Conservation (phyloP, 2,888 invertebrate species). For the Salticus scenicus region DNA sequence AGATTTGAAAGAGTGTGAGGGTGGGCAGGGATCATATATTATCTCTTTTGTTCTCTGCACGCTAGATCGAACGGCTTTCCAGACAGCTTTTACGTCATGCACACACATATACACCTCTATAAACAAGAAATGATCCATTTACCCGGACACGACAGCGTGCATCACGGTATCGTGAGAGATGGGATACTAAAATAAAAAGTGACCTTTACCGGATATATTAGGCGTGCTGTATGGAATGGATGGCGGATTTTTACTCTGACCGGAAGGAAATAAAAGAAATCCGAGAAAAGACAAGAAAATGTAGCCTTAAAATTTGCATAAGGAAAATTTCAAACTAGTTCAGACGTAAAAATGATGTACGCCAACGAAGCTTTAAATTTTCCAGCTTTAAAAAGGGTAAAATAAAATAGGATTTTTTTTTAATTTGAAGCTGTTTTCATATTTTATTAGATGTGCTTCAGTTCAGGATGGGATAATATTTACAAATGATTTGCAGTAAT, state of each 20-base stretch:
- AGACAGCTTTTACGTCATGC: not conserved
- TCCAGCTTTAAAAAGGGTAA: too few species aligned
- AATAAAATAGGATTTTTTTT: too few species aligned
- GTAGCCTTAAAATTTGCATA: too few species aligned
- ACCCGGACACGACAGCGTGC: conserved; percentile 18
- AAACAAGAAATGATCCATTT: conserved; percentile 25
- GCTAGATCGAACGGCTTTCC: not conserved
- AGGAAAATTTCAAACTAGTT: too few species aligned
- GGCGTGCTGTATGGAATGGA: not conserved
- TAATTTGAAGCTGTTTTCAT: too few species aligned
- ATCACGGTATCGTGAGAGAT: conserved; percentile 43
- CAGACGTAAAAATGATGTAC: too few species aligned
- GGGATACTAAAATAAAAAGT: not conserved
- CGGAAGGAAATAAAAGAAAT: too few species aligned
- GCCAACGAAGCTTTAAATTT: too few species aligned
- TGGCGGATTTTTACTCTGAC: not conserved
- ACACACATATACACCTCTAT: not conserved
- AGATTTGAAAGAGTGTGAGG: not conserved
- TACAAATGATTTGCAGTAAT: too few species aligned
- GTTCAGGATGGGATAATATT: too few species aligned
- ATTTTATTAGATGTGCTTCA: too few species aligned
- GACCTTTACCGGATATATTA: not conserved
- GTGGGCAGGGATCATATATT: not conserved
- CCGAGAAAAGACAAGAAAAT: too few species aligned
- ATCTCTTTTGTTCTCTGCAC: conserved; percentile 13